A percentile compares a stretch with the other conserved stretches of the same genome.
phyloP scores from a whole-genome alignment of 2,888 invertebrate genomes.

The Glyphotaelius pellucidus region DNA sequence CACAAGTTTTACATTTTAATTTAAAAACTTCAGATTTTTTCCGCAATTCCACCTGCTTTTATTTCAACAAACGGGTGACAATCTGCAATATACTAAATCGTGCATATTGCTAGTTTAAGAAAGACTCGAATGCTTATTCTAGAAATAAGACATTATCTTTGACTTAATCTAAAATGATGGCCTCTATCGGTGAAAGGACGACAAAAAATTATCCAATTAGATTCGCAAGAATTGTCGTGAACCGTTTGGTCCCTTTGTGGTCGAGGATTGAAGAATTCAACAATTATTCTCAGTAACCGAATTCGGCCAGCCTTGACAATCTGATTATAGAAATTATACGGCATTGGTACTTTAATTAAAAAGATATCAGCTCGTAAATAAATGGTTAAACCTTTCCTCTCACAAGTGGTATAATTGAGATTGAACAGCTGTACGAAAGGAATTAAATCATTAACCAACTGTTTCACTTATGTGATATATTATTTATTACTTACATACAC shows the following conservation, averaged over 20 bases:
- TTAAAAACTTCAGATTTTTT: too few species aligned
- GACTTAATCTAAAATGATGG: not conserved
- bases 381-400: not conserved
- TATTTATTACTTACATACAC: not conserved
- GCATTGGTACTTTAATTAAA: slow-evolving; percentile 28
- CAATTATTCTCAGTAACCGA: not conserved
- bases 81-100: not conserved
- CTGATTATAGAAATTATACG: not conserved
- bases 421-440: not conserved
- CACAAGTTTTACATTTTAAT: too few species aligned
- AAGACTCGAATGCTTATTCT: not conserved
- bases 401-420: not conserved
- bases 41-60: not conserved
- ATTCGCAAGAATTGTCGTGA: not conserved
- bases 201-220: slow-evolving; percentile 16
- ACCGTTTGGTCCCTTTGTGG: slow-evolving; percentile 12
- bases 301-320: not conserved
- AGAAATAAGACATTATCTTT: not conserved
- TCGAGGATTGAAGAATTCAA: not conserved
- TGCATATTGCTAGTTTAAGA: not conserved
- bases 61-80: not conserved
- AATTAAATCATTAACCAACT: not conserved
- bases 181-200: slow-evolving; percentile 20
- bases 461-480: not conserved
- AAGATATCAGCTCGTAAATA: not conserved